Percentiles rank a stretch among this genome's conserved stretches.
Conservation (phyloP, 2,113 vertebrate genomes). For the Hiodon tergisus region DNA sequence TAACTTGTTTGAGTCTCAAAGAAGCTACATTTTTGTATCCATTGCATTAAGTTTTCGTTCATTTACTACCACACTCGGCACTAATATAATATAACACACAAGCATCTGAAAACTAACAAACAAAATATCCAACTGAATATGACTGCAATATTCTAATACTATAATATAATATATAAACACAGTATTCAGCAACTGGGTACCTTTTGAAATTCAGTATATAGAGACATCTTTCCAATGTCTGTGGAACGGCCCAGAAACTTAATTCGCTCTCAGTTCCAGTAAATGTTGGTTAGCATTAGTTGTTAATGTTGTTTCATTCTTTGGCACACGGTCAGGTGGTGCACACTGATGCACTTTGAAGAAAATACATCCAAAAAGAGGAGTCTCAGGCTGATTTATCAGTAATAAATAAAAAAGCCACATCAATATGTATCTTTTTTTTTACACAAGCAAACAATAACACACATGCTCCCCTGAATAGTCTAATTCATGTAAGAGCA, state of each 20-base stretch:
- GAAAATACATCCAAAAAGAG: too few relatives aligned
- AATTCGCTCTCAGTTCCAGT: background rate
- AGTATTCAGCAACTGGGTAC: background rate
- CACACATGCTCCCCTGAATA: too few relatives aligned
- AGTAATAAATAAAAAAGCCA: too few relatives aligned
- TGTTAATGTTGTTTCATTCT: background rate
- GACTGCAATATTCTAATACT: background rate
- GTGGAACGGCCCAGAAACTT: background rate
- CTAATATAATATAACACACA: background rate
- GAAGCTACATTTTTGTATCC: background rate
- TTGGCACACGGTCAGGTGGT: slow-evolving; percentile 7
- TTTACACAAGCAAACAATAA: too few relatives aligned
- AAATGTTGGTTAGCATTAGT: background rate
- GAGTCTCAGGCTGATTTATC: too few relatives aligned
- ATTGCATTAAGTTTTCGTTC: slow-evolving; percentile 1
- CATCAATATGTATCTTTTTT: too few relatives aligned
- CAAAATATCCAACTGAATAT: background rate
- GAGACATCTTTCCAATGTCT: background rate
- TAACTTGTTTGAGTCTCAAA: background rate
- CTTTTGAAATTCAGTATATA: background rate
- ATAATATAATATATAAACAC: background rate
- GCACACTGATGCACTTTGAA: background rate
- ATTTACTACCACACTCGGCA: background rate
- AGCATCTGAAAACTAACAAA: background rate
- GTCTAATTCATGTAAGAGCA: too few relatives aligned